Evolutionary conservation across 1,140 invertebrate genomes (phyloP).

Genomic region (Phortica variegata): DNA sequence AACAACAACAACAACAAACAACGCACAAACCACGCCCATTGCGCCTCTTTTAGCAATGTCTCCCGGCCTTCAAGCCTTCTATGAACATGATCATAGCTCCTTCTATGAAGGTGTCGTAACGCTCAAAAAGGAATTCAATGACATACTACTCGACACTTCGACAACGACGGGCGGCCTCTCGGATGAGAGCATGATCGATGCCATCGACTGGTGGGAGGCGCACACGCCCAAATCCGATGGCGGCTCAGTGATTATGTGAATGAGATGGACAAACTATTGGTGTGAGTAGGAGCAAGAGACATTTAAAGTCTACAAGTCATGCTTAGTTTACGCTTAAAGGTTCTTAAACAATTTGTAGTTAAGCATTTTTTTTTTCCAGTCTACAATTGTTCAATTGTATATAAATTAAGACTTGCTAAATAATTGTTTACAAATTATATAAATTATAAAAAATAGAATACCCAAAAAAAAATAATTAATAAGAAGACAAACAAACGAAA

Average conservation of each 20-base stretch:
- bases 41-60: slow-evolving; percentile 8
- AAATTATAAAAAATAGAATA: no score
- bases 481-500: no score
- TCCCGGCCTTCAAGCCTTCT: slow-evolving; percentile 35
- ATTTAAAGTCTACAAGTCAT: no score
- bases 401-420: no score
- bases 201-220: slow-evolving; percentile 60
- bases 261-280: no score
- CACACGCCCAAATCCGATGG: slow-evolving; percentile 53
- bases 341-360: no score
- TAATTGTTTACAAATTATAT: no score
- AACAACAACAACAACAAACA: slow-evolving; percentile 21
- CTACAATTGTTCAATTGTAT: no score
- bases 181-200: slow-evolving; percentile 58
- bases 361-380: no score
- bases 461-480: no score
- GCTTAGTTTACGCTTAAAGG: no score
- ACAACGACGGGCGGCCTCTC: slow-evolving; percentile 32
- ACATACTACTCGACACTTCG: slow-evolving; percentile 48
- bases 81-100: slow-evolving; percentile 32
- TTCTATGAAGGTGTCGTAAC: slow-evolving; percentile 47
- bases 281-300: no score
- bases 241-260: slow-evolving; percentile 15
- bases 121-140: slow-evolving; percentile 49
- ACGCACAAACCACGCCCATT: slow-evolving; percentile 10